Percentiles rank a stretch among this genome's conserved stretches.
phyloP scores from a whole-genome alignment of 2,888 invertebrate genomes.

The Aphrophora alni region DNA sequence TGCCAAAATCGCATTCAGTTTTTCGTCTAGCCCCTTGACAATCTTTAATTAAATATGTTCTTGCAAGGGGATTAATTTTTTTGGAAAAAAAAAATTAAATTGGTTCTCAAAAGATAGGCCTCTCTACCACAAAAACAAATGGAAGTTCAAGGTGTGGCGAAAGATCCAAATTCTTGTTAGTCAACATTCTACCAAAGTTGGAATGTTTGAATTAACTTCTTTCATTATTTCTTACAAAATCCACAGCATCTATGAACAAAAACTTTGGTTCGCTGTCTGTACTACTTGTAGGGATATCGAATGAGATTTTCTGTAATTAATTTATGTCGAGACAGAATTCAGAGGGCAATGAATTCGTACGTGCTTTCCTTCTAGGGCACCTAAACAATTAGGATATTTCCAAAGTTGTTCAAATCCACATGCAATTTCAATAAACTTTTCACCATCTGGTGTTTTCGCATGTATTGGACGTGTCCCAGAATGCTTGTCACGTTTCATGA shows the following conservation, averaged over 20 bases:
- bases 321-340: neutral
- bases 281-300: neutral
- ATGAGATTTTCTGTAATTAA: neutral
- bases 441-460: neutral
- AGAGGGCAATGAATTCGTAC: neutral
- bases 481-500: neutral
- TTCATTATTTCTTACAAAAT: neutral
- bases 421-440: neutral
- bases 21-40: neutral
- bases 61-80: neutral
- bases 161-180: neutral
- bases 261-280: neutral
- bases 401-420: neutral
- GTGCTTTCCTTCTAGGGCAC: neutral
- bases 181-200: neutral
- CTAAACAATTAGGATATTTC: neutral
- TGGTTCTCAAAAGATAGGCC: neutral
- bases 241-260: neutral
- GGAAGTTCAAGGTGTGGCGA: neutral
- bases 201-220: neutral
- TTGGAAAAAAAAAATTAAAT: neutral
- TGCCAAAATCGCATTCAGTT: neutral
- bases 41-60: neutral
- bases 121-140: neutral
- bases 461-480: neutral